Conservation (phyloP, 2,113 vertebrate genomes). For the Motacilla alba region DNA sequence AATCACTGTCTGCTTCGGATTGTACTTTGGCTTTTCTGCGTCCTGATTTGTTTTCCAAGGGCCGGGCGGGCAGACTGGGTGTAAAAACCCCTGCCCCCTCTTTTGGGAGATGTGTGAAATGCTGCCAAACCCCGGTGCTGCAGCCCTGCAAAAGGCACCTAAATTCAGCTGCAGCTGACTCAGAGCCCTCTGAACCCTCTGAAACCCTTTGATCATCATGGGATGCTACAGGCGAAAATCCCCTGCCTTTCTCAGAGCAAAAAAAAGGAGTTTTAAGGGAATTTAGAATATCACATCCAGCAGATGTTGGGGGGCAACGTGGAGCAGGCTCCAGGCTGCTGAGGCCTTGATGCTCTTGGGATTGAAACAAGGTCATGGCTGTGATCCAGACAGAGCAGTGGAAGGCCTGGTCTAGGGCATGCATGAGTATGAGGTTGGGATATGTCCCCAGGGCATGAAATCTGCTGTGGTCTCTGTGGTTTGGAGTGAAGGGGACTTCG, state of each 20-base stretch:
- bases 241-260: too few species aligned
- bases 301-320: not conserved
- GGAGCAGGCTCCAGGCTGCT: not conserved
- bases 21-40: not conserved
- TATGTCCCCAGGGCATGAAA: too few species aligned
- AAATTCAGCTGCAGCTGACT: not conserved
- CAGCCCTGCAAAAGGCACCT: not conserved
- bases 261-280: not conserved
- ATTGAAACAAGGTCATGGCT: not conserved
- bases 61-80: rapidly evolving
- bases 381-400: not conserved
- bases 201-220: not conserved
- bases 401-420: not conserved
- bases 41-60: not conserved
- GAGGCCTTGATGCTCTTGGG: not conserved
- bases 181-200: not conserved
- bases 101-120: not conserved
- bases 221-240: not conserved
- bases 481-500: not conserved
- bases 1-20: not conserved
- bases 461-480: not conserved
- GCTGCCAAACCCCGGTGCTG: rapidly evolving
- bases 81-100: not conserved
- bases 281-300: not conserved
- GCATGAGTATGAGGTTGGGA: not conserved